Base-by-base conservation (phyloP, 1,140 invertebrate genomes). In the Orius insidiosus region DNA sequence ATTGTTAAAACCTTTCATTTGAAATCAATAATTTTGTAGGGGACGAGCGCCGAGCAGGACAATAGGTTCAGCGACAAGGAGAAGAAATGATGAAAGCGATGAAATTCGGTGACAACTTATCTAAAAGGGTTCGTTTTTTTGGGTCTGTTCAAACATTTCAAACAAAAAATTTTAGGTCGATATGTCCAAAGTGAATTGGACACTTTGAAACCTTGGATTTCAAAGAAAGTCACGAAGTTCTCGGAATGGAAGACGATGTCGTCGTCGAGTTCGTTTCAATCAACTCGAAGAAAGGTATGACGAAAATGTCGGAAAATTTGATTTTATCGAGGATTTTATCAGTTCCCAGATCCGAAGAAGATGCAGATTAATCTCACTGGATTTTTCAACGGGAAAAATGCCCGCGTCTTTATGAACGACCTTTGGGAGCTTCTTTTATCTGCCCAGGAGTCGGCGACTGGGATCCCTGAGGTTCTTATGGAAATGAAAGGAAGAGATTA, bases 291-390 rank as follows among this genome's bases (percentile, higher is more conserved):
- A 60, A 88, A 87, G 75, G 84, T 87, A 24, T 40, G 46, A 34
- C 31, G 30, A 35, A 18, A 30, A 48, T 37, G 11, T 36, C 35
- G n/a, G 32, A 33, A 33, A 6, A 3, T 10, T 36, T 36, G 14
- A 5, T 41, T 14, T 5, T 4, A 24, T n/a, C 33, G 9, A 11
- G 15, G 11, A 11, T 18, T 44, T 13, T 69, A 69, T 60, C 64
- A 82, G 79, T 84, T 76, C 69, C 89, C 94, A 14, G 93, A 98
- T 71, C 92, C 92, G 33, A 90, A 92, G 63, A 87, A 94, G 64
- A 97, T 99, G 80, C 95, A 98, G 72, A 98, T 99, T 56, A 98
- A 98, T 67, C 68, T 99, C 58, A 98, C 95, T 32, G 96, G 96
- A 8, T 99, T 99, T 65, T 67, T 99, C 18, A 97, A 98, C 66